Evolutionary conservation across 2,888 invertebrate species (phyloP), one percentile per base, ranked within the genome.

Genomic region (Sphaerophoria rueppellii): DNA sequence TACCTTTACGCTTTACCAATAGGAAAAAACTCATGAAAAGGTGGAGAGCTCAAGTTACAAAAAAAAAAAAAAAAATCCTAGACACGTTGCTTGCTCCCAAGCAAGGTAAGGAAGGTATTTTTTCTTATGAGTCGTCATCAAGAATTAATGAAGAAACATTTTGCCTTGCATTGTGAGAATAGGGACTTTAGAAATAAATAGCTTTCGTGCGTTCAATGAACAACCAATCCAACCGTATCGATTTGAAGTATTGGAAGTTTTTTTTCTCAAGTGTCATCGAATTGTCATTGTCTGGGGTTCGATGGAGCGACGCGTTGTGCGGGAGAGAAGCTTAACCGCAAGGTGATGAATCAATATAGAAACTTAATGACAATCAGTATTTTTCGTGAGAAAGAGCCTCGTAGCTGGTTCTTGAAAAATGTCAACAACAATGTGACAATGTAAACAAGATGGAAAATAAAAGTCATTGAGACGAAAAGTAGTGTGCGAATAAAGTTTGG

Each of bases 331-430:
- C 9, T 43, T 12, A 65, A 48, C 65, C 65, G 65, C 65, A 65
- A 65, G 48, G 65, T 65, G 46, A 65, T 35, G 35, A 48, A 65
- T 14, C 35, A 35, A 50, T 34, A 65, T 32, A 34, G 24, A 72
- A 74, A n/a, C 58, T 52, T 43, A 69, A 40, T 54, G 67, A 69
- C 61, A 69, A 74, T 52, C 69, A 69, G 37, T 74, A 67, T 69
- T 69, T 24, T 24, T 24, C 54, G 60, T 79, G 67, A 69, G 52
- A 55, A 69, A 79, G 9, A 43, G 43, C 55, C 54, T 40, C 6
- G 48, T 61, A 11, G n/a, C n/a, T n/a, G n/a, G n/a, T n/a, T n/a
- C 55, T 43, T 34, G 34, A 46, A 60, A 70, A 52, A 46, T 35
- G 43, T 34, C 52, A 54, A 11, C 46, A 55, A 71, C 32, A 57